Evolutionary conservation across 2,113 vertebrate genomes (phyloP), one percentile per base, ranked within the genome.

Genomic region (Nanorana parkeri): DNA sequence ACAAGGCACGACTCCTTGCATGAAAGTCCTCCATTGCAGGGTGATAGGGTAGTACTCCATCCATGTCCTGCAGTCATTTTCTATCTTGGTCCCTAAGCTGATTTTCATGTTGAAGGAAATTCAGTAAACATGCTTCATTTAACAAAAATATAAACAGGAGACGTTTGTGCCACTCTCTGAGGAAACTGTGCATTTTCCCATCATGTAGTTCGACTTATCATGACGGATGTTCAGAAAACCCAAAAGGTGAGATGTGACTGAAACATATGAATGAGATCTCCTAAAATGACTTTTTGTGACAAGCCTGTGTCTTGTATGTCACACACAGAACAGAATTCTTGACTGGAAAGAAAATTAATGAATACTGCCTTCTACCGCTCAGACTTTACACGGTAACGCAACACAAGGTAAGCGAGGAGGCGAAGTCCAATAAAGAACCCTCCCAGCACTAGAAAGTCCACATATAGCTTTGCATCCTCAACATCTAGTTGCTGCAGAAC

Each of bases 381-480:
- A 0, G 96, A 97, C 86, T 98, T 99, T 78, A 99, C 95, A 88
- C 96, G 96, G 90, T 98, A 98, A 80, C 97, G 96, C 85, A 99
- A 94, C 21, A 97, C 96, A 81, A 99, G 90, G 88, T 99, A 99
- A 3, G 97, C 98, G 87, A 97, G 90, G 52, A 99, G 92, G 86
- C 98, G 92, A 81, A 99, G 92, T 80, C 95, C 65, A 84, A 99
- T 0, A n/a, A 99, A 99, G 90, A 99, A 99, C 84, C 95, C 91
- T 19, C 96, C 98, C 85, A 99, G 90, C 83, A 98, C 94, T 73
- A 98, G 93, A 90, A 99, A 99, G 92, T 99, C 98, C 88, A 99
- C 88, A 20, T 99, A 99, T 76, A 99, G 96, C 89, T 98, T 98
- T 51, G 96, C 95, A 0, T 97, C 96, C 88, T 98, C 95, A 84